Base-by-base conservation (phyloP, 2,113 vertebrate species). In the Chloropsis hardwickii region DNA sequence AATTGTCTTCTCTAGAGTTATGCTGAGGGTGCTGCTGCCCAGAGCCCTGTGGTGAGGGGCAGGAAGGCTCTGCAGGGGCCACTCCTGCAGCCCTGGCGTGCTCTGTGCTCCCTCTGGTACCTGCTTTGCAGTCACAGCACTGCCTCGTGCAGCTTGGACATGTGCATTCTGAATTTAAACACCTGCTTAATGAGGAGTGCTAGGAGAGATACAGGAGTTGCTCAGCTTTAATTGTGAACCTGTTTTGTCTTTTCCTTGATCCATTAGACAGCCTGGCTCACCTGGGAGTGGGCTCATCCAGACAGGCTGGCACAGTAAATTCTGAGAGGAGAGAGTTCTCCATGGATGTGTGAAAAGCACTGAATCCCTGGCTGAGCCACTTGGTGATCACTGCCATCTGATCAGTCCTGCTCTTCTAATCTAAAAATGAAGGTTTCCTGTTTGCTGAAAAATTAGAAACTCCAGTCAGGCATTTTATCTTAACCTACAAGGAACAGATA, bases 1-100 rank as follows among this genome's bases (percentile, higher is more conserved):
- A 33, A 4, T 17, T 51, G 18, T 48, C 27, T 31, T 37, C 5
- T 1, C 33, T 28, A 3, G 20, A 23, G 61, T 1, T 42, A 0
- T 31, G 12, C 54, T 25, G 25, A 45, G 67, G 35, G 58, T 85
- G 69, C 19, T 62, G 60, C 57, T 29, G 24, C 18, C 5, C 45
- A 9, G 67, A 31, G 45, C 31, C 2, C 25, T 14, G 37, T 4
- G 71, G 24, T 8, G 14, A 56, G n/a, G 56, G 6, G 29, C 81
- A 47, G 0, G 23, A 3, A 2, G 40, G 22, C 23, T 70, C 27
- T 47, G 84, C 1, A 20, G 44, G 22, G 67, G 50, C 23, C 6
- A 3, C 20, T 14, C 18, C 40, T 50, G n/a, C 47, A 11, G 18
- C 11, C 57, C n/a, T 33, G 67, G 4, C 1, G 65, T 21, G 51